phyloP scores from a whole-genome alignment of 2,888 invertebrate species.

The Rhynchonema sp. region DNA sequence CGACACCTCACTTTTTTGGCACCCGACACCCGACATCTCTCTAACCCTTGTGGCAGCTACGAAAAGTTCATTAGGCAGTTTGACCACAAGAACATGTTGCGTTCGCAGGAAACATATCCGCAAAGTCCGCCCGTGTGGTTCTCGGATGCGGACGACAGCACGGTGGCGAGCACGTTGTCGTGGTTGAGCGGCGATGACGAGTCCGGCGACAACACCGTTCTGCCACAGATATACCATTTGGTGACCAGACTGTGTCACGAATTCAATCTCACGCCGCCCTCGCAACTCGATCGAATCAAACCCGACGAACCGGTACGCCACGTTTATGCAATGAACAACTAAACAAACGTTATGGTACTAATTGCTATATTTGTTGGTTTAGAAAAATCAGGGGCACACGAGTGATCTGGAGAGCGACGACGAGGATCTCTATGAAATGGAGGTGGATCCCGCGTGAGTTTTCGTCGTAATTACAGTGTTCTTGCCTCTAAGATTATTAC shows the following conservation, averaged over 20 bases:
- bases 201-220: conserved; percentile 20
- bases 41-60: no score
- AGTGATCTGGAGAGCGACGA: conserved; percentile 36
- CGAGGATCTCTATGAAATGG: conserved; percentile 29
- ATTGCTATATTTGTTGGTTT: no score
- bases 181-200: conserved; percentile 60
- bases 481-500: no score
- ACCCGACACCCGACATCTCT: no score
- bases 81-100: no score
- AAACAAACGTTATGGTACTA: no score
- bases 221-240: conserved; percentile 62
- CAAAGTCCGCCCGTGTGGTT: conserved; percentile 96
- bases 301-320: conserved; percentile 44
- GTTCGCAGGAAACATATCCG: conserved; percentile 79
- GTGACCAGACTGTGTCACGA: conserved; percentile 73
- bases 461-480: neutral
- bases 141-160: conserved; percentile 84
- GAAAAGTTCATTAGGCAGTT: no score
- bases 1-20: no score
- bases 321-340: no score
- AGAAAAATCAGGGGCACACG: conserved; percentile 16
- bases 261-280: conserved; percentile 74
- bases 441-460: neutral
- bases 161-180: conserved; percentile 83
- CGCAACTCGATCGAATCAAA: conserved; percentile 50